Conservation (phyloP, 2,888 invertebrate genomes). For the Agriopis aurantiaria region DNA sequence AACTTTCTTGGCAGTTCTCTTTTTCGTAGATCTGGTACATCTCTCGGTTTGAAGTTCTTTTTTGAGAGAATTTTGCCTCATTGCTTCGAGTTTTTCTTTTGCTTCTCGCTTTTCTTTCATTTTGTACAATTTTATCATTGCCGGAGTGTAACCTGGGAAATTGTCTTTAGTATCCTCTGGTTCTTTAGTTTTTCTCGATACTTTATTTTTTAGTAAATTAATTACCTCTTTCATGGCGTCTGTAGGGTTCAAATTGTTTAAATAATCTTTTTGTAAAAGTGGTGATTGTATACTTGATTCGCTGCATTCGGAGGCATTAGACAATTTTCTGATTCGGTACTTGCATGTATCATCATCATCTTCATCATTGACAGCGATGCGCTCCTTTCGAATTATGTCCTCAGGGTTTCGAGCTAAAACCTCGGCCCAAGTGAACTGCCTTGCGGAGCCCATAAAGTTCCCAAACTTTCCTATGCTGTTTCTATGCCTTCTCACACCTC, state of each 20-base stretch:
- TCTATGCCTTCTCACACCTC: slow-evolving; percentile 74
- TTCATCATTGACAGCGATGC: slow-evolving; percentile 59
- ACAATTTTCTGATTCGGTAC: slow-evolving; percentile 78
- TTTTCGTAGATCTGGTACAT: slow-evolving; percentile 62
- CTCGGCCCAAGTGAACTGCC: slow-evolving; percentile 89
- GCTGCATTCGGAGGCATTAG: slow-evolving; percentile 71
- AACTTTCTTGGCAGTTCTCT: slow-evolving; percentile 6
- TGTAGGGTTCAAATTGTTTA: slow-evolving; percentile 87
- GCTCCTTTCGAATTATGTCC: slow-evolving; percentile 85
- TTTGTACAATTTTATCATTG: slow-evolving; percentile 84
- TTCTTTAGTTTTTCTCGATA: slow-evolving; percentile 67
- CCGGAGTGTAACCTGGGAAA: slow-evolving; percentile 83
- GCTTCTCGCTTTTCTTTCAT: slow-evolving; percentile 80
- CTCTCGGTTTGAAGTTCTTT: slow-evolving; percentile 54
- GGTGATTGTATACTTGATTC: slow-evolving; percentile 71
- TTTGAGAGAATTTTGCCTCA: slow-evolving; percentile 55
- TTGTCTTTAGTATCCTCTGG: slow-evolving; percentile 57
- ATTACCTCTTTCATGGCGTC: slow-evolving; percentile 90
- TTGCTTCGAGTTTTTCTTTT: slow-evolving; percentile 65
- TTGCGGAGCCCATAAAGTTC: slow-evolving; percentile 82
- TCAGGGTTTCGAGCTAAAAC: slow-evolving; percentile 89
- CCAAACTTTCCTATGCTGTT: slow-evolving; percentile 83
- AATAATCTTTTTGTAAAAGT: slow-evolving; percentile 76
- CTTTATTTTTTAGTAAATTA: slow-evolving; percentile 87
- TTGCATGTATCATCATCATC: slow-evolving; percentile 75